Percentiles rank a stretch among this genome's conserved stretches.
Evolutionary conservation across 2,797 vertebrate genomes (phyloP).

Genomic region (Heliangelus exortis): DNA sequence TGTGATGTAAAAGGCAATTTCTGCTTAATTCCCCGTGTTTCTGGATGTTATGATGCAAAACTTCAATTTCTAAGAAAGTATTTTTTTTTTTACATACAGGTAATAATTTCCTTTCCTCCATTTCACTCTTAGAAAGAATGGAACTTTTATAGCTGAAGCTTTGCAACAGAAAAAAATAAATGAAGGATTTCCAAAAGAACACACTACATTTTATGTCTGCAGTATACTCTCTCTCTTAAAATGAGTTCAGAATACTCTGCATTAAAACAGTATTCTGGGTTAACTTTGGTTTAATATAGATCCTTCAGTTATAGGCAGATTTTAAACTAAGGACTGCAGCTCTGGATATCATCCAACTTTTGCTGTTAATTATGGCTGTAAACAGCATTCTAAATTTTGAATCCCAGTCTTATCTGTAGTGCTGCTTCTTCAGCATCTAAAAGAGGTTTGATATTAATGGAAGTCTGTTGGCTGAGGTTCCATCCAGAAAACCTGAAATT

Average conservation of each 20-base stretch:
- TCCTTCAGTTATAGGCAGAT: background rate
- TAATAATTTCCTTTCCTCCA: background rate
- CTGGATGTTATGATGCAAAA: background rate
- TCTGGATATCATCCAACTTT: conserved; percentile 46
- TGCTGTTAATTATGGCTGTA: conserved; percentile 47
- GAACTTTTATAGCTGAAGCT: background rate
- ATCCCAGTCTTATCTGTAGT: conserved; percentile 16
- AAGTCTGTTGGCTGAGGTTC: conserved; percentile 22
- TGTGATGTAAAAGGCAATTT: background rate
- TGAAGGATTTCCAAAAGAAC: accelerated
- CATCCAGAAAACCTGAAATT: background rate
- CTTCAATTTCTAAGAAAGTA: background rate
- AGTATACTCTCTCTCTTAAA: background rate
- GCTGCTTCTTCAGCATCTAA: background rate
- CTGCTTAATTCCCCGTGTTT: background rate
- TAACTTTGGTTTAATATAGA: conserved; percentile 31
- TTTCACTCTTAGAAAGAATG: background rate
- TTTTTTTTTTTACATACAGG: background rate
- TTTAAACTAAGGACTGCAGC: conserved; percentile 14
- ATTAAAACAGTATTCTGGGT: conserved; percentile 8
- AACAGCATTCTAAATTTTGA: conserved; percentile 55
- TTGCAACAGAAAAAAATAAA: background rate
- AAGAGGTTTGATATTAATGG: conserved; percentile 34
- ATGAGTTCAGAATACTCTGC: background rate
- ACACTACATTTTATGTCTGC: background rate